phyloP scores from a whole-genome alignment of 2,888 invertebrate genomes.

The Oeneis ivallda region DNA sequence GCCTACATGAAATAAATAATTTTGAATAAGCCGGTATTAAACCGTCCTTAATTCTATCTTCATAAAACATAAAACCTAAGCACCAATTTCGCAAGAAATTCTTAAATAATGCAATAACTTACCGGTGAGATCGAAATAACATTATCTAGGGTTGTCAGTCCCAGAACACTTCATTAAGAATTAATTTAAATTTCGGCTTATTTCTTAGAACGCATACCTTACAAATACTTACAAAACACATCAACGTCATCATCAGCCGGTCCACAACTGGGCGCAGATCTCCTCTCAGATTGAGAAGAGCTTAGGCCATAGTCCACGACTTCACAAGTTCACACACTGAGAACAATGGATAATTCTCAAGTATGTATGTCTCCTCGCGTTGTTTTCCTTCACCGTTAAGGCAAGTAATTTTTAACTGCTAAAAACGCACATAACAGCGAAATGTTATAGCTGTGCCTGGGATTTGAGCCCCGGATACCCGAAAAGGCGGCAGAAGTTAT shows the following conservation, averaged over 20 bases:
- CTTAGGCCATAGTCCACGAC: neutral
- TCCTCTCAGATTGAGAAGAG: no score
- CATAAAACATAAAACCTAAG: neutral
- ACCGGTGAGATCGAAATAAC: neutral
- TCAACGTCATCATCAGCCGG: neutral
- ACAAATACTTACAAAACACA: neutral
- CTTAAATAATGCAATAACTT: constrained; percentile 19
- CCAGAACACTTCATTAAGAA: neutral
- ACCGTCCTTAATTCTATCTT: constrained; percentile 1
- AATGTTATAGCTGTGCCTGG: no score
- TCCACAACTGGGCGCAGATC: no score
- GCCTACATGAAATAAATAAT: no score
- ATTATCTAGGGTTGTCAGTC: constrained; percentile 19
- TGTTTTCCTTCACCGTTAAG: no score
- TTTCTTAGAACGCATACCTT: neutral
- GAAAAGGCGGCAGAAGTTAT: no score
- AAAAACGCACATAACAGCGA: no score
- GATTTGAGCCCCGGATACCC: no score
- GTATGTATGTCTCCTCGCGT: no score
- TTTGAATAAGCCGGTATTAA: neutral
- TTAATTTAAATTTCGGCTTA: neutral
- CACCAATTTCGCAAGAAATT: constrained; percentile 20
- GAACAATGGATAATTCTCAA: no score
- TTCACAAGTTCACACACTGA: no score
- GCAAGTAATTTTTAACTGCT: no score